Base-by-base conservation (phyloP, 1,140 invertebrate species). In the Samia ricini region DNA sequence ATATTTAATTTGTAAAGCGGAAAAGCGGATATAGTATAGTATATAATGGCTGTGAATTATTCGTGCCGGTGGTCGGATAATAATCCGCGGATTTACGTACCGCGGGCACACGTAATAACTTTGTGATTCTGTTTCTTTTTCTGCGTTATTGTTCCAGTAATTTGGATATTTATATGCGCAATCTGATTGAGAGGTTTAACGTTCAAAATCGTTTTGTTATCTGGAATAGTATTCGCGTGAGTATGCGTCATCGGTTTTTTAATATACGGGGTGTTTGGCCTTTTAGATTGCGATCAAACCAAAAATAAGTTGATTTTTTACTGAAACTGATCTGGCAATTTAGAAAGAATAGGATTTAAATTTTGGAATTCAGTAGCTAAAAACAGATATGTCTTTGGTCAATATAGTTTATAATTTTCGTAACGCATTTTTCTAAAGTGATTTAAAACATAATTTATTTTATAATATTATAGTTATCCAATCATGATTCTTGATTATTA, bases 81-180 rank as follows among this genome's bases (percentile, higher is more conserved):
- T 55, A 55, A 55, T 55, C 52, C 52, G 15, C 7, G 24, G 52
- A 24, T 55, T 55, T 24, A 24, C 52, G 21, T 23, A 18, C 52
- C 52, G n/a, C n/a, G 22, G 8, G 12, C 52, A 23, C 22, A 24
- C 52, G 52, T 55, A 55, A 55, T 55, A 55, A 55, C 4, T 55
- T 55, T 55, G 20, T 23, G 52, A 55, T 55, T 24, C 52, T 55
- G 22, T 55, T 55, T 55, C 50, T 19, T 4, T 52, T 8, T 20
- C n/a, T n/a, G n/a, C n/a, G n/a, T n/a, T n/a, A n/a, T n/a, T n/a
- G n/a, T 52, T 8, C 7, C 21, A 22, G 21, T 55, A 55, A 55
- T 55, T n/a, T 55, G 22, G 7, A 42, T 42, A 42, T 23, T 55
- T 55, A 24, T 55, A 55, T 55, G 52, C 20, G 22, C 21, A 55